These are phyloP conservation scores for Mus pahari DNA, from an alignment of 2,113 vertebrate genomes.

Conservation along the genomic window DNA sequence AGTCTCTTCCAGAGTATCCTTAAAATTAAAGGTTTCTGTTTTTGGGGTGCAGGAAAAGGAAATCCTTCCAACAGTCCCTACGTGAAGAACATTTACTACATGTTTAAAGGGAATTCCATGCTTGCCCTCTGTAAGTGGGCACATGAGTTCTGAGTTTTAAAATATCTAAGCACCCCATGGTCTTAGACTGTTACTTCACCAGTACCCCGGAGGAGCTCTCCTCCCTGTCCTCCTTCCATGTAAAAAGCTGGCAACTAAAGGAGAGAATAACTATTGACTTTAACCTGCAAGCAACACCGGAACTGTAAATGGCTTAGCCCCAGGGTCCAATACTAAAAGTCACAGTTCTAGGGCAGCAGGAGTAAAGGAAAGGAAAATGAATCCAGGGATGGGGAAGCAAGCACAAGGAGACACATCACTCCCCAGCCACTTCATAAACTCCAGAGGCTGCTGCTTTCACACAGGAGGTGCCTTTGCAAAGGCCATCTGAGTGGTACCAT, in stretches of 20 bases:
- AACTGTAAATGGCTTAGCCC: neutral
- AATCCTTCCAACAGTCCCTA: neutral
- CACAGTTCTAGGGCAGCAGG: neutral
- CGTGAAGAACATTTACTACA: neutral
- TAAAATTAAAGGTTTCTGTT: neutral
- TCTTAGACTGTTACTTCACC: neutral
- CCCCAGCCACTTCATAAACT: neutral
- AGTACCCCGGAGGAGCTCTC: neutral
- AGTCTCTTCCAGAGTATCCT: neutral
- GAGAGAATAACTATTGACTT: neutral
- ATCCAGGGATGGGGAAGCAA: neutral
- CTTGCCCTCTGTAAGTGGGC: neutral
- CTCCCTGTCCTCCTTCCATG: neutral
- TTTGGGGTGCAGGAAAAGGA: neutral
- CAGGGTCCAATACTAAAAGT: constrained; percentile 1
- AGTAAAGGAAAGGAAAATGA: neutral
- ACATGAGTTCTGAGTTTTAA: constrained; percentile 16
- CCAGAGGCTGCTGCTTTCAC: neutral
- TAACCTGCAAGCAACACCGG: neutral
- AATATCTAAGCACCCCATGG: neutral
- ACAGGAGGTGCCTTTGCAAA: neutral
- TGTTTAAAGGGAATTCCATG: neutral
- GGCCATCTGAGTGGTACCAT: neutral
- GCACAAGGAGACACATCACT: neutral
- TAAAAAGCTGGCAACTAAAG: neutral